These are phyloP conservation scores for Papilio protenor DNA, from an alignment of 2,888 invertebrate species.

Conservation along the genomic window DNA sequence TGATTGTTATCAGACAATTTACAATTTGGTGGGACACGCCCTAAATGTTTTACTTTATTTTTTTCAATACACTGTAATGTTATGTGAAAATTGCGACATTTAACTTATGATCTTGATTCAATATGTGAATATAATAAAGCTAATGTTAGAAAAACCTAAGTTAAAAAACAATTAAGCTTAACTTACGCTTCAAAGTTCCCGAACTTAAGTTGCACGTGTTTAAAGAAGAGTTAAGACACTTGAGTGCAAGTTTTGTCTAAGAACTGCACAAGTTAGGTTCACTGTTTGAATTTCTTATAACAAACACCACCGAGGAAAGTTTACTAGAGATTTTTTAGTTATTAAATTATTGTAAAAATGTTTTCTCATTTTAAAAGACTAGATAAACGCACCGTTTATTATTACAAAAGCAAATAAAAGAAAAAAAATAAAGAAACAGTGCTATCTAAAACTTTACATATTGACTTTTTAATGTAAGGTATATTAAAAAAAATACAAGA, in stretches of 20 bases:
- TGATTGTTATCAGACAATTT: too few relatives aligned
- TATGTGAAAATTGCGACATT: too few relatives aligned
- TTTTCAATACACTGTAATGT: too few relatives aligned
- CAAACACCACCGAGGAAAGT: neutral
- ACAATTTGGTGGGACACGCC: too few relatives aligned
- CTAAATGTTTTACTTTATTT: too few relatives aligned
- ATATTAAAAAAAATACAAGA: too few relatives aligned
- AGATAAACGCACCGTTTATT: neutral
- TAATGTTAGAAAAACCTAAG: neutral
- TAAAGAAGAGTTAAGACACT: conserved; percentile 19
- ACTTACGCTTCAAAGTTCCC: neutral
- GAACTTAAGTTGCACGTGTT: conserved; percentile 21
- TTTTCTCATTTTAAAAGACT: neutral
- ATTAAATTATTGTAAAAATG: neutral
- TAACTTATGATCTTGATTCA: too few relatives aligned
- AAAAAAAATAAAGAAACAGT: too few relatives aligned
- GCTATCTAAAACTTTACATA: too few relatives aligned
- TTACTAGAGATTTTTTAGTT: neutral
- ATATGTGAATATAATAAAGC: too few relatives aligned
- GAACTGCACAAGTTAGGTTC: conserved; percentile 10
- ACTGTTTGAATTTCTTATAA: conserved; percentile 20
- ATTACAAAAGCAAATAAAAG: too few relatives aligned
- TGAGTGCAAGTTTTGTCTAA: conserved; percentile 16
- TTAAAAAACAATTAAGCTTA: neutral
- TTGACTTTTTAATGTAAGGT: too few relatives aligned